Percentiles rank a stretch among this genome's conserved stretches.
Evolutionary conservation across 2,888 invertebrate genomes (phyloP).

Genomic region (Drosophila monieri): DNA sequence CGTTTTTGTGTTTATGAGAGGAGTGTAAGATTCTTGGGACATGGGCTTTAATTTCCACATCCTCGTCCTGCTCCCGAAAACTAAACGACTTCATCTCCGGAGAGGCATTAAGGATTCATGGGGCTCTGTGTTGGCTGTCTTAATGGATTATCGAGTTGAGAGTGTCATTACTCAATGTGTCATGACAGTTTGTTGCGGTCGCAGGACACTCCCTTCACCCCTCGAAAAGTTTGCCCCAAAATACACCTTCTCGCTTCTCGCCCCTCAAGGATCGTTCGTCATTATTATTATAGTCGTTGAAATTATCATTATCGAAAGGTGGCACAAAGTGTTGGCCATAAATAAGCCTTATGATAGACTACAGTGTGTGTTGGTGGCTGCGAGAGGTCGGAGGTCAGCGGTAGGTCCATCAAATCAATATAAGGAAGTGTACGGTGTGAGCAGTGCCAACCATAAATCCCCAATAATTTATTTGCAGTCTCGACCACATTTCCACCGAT

Average conservation of each 20-base stretch:
- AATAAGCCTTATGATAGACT: conserved; percentile 53
- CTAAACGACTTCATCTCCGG: background rate
- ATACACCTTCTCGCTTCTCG: background rate
- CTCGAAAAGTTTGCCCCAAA: background rate
- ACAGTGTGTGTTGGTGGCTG: conserved; percentile 56
- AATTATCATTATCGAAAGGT: conserved; percentile 31
- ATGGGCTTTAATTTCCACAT: conserved; percentile 9
- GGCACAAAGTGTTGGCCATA: conserved; percentile 46
- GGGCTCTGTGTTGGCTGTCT: conserved; percentile 25
- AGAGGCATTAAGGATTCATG: conserved; percentile 36
- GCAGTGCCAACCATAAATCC: conserved; percentile 58
- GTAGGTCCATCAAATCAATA: conserved; percentile 56
- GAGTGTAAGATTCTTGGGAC: conserved; percentile 1
- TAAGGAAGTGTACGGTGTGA: conserved; percentile 26
- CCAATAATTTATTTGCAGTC: conserved; percentile 62
- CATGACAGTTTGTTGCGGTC: conserved; percentile 39
- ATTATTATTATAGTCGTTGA: conserved; percentile 14
- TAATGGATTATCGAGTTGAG: conserved; percentile 59
- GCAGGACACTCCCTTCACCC: background rate
- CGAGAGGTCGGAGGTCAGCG: background rate
- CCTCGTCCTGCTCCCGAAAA: background rate
- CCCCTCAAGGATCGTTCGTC: conserved; percentile 19
- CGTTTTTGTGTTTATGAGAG: conserved; percentile 2
- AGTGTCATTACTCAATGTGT: conserved; percentile 70
- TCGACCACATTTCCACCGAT: conserved; percentile 55